Evolutionary conservation across 2,113 vertebrate species (phyloP).

Genomic region (Dipodomys stephensi): DNA sequence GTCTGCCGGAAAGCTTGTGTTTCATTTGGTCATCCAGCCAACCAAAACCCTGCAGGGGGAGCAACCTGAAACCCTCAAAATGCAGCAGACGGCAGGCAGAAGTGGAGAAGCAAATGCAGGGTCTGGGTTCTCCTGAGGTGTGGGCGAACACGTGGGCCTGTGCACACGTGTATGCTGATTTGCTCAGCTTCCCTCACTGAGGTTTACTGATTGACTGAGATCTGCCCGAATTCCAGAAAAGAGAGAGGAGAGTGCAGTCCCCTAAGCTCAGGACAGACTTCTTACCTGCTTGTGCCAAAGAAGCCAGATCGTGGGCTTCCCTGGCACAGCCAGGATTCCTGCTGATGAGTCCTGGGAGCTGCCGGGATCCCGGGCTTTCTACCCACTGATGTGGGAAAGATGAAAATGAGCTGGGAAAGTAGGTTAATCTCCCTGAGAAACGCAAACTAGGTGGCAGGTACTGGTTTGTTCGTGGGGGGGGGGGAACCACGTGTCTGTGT

Average conservation of each 20-base stretch:
- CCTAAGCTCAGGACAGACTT: neutral
- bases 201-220: neutral
- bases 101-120: neutral
- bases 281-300: neutral
- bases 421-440: constrained; percentile 65
- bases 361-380: neutral
- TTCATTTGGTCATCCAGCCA: constrained; percentile 76
- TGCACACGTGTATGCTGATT: neutral
- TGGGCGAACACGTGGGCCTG: too few relatives aligned
- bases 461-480: neutral
- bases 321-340: neutral
- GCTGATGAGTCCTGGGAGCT: constrained; percentile 33
- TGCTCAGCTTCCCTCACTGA: neutral
- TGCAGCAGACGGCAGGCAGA: constrained; percentile 46
- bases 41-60: constrained; percentile 70
- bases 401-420: constrained; percentile 69
- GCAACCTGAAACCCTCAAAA: constrained; percentile 60
- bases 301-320: neutral
- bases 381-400: neutral
- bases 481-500: too few relatives aligned
- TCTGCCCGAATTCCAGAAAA: constrained; percentile 33
- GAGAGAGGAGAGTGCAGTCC: neutral
- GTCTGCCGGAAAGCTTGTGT: constrained; percentile 82
- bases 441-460: constrained; percentile 36
- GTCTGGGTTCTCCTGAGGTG: neutral